A percentile compares a stretch with the other conserved stretches of the same genome.
Conservation (phyloP, 2,797 vertebrate genomes). For the Alcedo atthis region DNA sequence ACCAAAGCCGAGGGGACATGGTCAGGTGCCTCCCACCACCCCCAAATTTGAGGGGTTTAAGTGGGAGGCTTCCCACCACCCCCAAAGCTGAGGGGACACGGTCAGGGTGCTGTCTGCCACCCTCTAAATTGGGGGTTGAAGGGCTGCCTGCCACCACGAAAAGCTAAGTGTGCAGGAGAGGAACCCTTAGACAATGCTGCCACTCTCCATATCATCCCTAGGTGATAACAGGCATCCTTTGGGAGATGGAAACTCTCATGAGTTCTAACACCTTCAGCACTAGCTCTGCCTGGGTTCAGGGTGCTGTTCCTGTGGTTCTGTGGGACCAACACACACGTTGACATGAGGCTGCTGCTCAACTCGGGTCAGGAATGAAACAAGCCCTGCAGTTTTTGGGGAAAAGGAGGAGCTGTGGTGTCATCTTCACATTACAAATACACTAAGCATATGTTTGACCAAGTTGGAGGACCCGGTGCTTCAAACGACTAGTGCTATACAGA, state of each 20-base stretch:
- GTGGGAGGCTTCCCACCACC: neutral
- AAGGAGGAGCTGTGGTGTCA: neutral
- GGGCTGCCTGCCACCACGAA: too few species aligned
- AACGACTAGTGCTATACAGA: neutral
- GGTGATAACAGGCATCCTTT: accelerated
- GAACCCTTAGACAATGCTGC: accelerated
- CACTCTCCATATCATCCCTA: accelerated
- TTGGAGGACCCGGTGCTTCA: neutral
- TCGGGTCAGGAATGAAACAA: accelerated
- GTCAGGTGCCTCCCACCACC: too few species aligned
- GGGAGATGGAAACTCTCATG: neutral
- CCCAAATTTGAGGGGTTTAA: too few species aligned
- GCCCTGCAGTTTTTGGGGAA: accelerated
- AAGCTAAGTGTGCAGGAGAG: neutral
- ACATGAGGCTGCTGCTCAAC: accelerated
- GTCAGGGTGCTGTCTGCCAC: too few species aligned
- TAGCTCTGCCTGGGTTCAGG: accelerated
- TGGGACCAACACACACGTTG: accelerated
- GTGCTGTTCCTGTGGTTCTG: neutral
- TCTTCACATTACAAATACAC: accelerated
- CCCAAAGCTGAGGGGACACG: too few species aligned
- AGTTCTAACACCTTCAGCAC: accelerated
- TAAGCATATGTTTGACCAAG: neutral
- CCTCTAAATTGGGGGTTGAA: too few species aligned
- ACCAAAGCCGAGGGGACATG: accelerated